Conservation (phyloP, 2,888 invertebrate species). For the Frankliniella fusca region DNA sequence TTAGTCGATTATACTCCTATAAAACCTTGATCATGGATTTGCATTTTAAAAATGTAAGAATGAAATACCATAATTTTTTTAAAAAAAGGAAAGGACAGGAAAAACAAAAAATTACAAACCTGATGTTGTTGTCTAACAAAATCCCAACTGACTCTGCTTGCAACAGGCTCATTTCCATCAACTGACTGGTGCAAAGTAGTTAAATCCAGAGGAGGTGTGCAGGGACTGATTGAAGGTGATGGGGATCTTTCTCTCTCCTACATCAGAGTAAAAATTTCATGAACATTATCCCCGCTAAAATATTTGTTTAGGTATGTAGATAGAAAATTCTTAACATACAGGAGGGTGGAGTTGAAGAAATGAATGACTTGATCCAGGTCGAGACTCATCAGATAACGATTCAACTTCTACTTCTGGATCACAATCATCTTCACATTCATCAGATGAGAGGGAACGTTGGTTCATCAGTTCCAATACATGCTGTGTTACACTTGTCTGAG, state of each 20-base stretch:
- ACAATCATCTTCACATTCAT: neutral
- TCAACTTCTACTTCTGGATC: neutral
- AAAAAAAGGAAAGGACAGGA: neutral
- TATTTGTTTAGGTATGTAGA: neutral
- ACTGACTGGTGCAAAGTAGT: constrained; percentile 57
- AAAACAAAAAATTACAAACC: constrained; percentile 15
- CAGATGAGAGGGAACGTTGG: neutral
- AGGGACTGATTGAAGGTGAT: constrained; percentile 38
- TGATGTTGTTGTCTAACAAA: constrained; percentile 37
- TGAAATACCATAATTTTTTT: neutral
- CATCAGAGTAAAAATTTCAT: neutral
- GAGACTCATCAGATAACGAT: neutral
- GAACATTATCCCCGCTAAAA: neutral
- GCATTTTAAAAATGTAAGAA: neutral
- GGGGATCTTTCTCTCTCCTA: constrained; percentile 35
- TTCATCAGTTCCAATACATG: neutral
- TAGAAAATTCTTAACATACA: constrained; percentile 31
- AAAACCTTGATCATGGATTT: no score
- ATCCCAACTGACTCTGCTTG: constrained; percentile 43
- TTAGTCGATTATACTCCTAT: no score
- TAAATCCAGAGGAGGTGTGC: constrained; percentile 52
- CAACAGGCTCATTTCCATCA: constrained; percentile 52
- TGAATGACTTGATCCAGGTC: constrained; percentile 16
- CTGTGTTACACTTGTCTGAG: neutral
- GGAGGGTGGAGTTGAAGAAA: constrained; percentile 38